Evolutionary conservation across 2,113 vertebrate species (phyloP), one percentile per base, ranked within the genome.

Genomic region (Cygnus atratus): DNA sequence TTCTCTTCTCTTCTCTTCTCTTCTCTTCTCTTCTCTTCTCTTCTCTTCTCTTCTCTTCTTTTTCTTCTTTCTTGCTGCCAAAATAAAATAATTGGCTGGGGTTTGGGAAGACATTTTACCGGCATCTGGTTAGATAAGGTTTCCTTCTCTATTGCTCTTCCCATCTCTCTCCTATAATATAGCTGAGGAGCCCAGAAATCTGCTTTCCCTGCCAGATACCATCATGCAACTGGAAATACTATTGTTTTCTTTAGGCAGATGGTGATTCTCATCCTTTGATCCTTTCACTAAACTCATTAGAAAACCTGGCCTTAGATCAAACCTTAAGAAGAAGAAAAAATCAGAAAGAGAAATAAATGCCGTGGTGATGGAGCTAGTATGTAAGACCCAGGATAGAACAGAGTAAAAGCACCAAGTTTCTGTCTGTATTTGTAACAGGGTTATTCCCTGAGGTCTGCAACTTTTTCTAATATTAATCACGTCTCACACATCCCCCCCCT

Each of bases 221-320:
- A 94, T 92, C 96, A 94, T 72, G 86, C 93, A 78, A 39, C 85
- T 84, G 77, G 88, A 97, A 97, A 94, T 96, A 91, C 66, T 81
- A 95, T 95, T 94, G 96, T 96, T 97, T 96, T 97, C 91, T 93
- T 96, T 95, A 93, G 87, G 91, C 97, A 97, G 96, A 97, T 97
- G 95, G 94, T 88, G 87, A 95, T 76, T 81, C 59, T 82, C 80
- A 84, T 89, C 83, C 83, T 96, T 96, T 97, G 93, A 97, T 97
- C 88, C 74, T 84, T 92, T 94, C 80, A 71, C 94, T 97, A 94
- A 96, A 97, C 95, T 97, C 93, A 96, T 97, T 95, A 96, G 79
- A 96, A 96, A 97, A 95, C 50, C 90, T 97, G 96, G 96, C 92
- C 84, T 94, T 58, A 93, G 91, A 96, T 93, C 96, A 96, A 96